Percentiles rank a stretch among this genome's conserved stretches.
Evolutionary conservation across 1,140 invertebrate genomes (phyloP).

Genomic region (Trissolcus basalis): DNA sequence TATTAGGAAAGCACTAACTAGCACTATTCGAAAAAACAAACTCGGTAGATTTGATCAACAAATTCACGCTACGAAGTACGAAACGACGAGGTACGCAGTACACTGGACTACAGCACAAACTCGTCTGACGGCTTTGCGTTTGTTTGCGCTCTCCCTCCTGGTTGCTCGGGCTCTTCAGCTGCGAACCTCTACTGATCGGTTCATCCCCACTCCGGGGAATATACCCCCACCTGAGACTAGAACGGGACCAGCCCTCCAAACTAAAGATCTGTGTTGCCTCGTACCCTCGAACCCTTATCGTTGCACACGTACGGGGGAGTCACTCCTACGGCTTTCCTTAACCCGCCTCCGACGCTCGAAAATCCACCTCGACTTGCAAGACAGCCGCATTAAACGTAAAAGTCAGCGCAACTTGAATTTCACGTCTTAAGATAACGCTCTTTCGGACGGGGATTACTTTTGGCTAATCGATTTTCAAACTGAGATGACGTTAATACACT

Average conservation of each 20-base stretch:
- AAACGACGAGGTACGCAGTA: conserved; percentile 56
- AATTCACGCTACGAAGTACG: neutral
- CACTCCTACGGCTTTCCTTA: conserved; percentile 72
- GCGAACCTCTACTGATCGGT: conserved; percentile 25
- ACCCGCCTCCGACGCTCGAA: conserved; percentile 65
- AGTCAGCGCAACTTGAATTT: conserved; percentile 46
- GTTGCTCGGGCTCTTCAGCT: conserved; percentile 23
- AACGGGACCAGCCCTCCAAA: conserved; percentile 72
- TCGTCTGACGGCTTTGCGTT: conserved; percentile 70
- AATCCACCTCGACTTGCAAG: conserved; percentile 51
- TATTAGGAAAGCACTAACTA: too few relatives aligned
- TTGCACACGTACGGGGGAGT: conserved; percentile 64
- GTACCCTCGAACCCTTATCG: conserved; percentile 62
- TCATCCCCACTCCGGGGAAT: conserved; percentile 30
- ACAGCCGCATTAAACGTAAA: conserved; percentile 45
- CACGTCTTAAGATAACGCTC: conserved; percentile 46
- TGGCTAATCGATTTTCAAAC: conserved; percentile 48
- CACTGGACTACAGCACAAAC: conserved; percentile 69
- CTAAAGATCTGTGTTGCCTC: conserved; percentile 51
- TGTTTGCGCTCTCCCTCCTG: conserved; percentile 49
- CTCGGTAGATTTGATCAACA: neutral
- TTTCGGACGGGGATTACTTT: conserved; percentile 43
- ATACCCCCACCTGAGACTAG: conserved; percentile 60
- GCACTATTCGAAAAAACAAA: too few relatives aligned
- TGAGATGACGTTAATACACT: conserved; percentile 31